Base-by-base conservation (phyloP, 2,888 invertebrate genomes). In the Stenurella melanura region DNA sequence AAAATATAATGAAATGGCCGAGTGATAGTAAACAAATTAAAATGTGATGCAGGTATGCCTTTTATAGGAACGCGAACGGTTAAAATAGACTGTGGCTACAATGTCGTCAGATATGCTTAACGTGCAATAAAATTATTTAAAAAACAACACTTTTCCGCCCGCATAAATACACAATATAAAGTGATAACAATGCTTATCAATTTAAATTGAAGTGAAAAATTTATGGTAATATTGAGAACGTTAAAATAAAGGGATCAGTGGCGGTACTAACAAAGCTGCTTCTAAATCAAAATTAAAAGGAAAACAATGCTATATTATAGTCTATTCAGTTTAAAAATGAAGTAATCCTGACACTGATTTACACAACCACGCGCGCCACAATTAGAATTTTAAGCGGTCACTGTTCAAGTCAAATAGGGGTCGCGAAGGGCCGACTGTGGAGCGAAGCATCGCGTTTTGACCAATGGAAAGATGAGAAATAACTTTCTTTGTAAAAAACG, bases 121-220 rank as follows among this genome's bases (percentile, higher is more conserved):
- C 30, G 77, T 72, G 58, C 72, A 73, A 80, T 80, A 78, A 79
- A 80, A 75, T 80, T 78, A 75, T 76, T 74, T 68, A 68, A 77
- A 34, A 74, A 72, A 79, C 70, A 69, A 74, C 68, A 64, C 67
- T 80, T 82, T 81, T 78, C 80, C 81, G 81, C 81, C 81, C 82
- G 81, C 81, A 81, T 81, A 64, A 34, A 75, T 34, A 73, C 70
- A 42, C 67, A 69, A 76, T 77, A 73, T 74, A 75, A 75, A 77
- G 67, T 74, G 80, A 78, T 78, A 77, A 73, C 71, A 60, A 54
- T 57, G 21, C 75, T 78, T 80, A 80, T 80, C 80, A 77, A 75
- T 76, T 76, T 21, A 73, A 80, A 78, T 78, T 74, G 67, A 76
- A 78, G 77, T 54, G 21, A 78, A 74, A 68, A 73, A 76, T 67